A percentile compares a stretch with the other conserved stretches of the same genome.
Conservation (phyloP, 2,797 vertebrate species). For the Prunella strophiata region DNA sequence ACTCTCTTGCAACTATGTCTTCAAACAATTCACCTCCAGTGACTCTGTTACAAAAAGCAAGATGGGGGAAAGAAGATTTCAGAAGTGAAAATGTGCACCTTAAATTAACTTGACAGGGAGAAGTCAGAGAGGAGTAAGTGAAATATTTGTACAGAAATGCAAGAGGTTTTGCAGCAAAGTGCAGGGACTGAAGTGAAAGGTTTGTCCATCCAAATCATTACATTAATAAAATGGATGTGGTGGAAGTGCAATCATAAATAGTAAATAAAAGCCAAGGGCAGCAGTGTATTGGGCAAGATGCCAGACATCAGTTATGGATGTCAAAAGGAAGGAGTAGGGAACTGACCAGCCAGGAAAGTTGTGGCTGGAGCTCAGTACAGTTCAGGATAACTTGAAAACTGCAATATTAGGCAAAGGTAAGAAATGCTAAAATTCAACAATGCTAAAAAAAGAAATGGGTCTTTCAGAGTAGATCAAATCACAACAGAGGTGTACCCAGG, state of each 20-base stretch:
- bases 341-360: not conserved
- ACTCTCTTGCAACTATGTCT: constrained; percentile 97
- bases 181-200: not conserved
- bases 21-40: constrained; percentile 97
- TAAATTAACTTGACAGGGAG: not conserved
- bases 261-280: not conserved
- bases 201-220: not conserved
- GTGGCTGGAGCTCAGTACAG: not conserved
- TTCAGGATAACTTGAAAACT: not conserved
- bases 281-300: not conserved
- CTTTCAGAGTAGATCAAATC: not conserved
- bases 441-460: not conserved
- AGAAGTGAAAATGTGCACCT: not conserved
- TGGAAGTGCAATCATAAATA: not conserved
- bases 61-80: constrained; percentile 12
- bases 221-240: not conserved
- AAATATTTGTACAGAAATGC: not conserved
- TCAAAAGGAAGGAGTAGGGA: not conserved
- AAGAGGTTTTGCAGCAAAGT: not conserved
- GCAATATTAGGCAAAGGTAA: not conserved
- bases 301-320: not conserved
- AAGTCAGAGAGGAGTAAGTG: not conserved
- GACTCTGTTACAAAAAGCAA: constrained; percentile 81
- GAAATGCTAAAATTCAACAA: not conserved
- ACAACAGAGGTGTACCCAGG: not conserved